Base-by-base conservation (phyloP, 2,888 invertebrate species). In the Barypeithes pellucidus region DNA sequence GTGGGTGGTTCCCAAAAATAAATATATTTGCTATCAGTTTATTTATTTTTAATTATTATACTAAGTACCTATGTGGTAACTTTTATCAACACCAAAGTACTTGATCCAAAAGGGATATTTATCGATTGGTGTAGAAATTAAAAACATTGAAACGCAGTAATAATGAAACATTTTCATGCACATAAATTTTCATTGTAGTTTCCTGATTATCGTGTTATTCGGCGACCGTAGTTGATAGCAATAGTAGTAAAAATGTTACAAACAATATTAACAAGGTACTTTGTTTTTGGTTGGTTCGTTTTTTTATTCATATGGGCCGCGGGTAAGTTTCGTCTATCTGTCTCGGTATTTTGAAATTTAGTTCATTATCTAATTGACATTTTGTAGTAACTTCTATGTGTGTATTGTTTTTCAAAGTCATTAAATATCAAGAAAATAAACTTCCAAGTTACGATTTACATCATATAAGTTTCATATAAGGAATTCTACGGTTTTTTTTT, bases 121-220 rank as follows among this genome's bases (percentile, higher is more conserved):
- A 12, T 61, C 52, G 11, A 14, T 33, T 24, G 8, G 24, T 45
- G 60, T 39, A 24, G 22, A 54, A 29, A 39, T 16, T 54, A n/a
- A 54, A 54, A 24, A 54, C 7, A 22, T 41, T 41, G 22, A 61
- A 61, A 61, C 36, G 20, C 43, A 61, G n/a, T 12, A 3, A 8
- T 33, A 60, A 33, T 22, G 11, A 43, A 20, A 43, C 41, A 33
- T 63, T 63, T 47, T 63, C 0, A 63, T 63, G 63, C 47, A 63
- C 47, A 61, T 52, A 52, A 22, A 60, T 39, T 20, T 54, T 57
- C 18, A 62, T 39, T 47, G 52, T 57, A 61, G 18, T 29, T 57
- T 47, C 11, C 11, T 47, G 43, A 43, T 63, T 24, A 59, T 60
- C 14, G 33, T 66, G 61, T 61, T 39, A 47, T 63, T 71, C 14